Percentiles rank a stretch among this genome's conserved stretches.
These are phyloP conservation scores for Myodes glareolus DNA, from an alignment of 2,113 vertebrate species.

Conservation along the genomic window DNA sequence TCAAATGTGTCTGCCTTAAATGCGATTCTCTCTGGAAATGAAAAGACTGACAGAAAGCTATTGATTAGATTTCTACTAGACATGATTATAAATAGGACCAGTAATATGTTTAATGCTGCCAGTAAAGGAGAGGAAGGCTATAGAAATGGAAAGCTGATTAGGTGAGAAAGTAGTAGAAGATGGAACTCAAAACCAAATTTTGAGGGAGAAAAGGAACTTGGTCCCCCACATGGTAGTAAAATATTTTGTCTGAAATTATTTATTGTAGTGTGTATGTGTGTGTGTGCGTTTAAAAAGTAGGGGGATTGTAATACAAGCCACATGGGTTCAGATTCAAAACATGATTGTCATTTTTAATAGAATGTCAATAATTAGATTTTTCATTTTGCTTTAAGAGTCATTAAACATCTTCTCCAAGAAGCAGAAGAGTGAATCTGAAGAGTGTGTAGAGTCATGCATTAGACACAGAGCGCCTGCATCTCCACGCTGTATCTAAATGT, in stretches of 20 bases:
- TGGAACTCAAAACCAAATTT: not conserved
- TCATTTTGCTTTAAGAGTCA: not conserved
- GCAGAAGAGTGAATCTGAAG: not conserved
- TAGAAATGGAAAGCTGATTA: not conserved
- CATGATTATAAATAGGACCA: not conserved
- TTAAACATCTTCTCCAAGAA: not conserved
- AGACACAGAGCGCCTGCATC: not conserved
- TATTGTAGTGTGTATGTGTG: not conserved
- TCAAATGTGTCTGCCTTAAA: not conserved
- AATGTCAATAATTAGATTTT: not conserved
- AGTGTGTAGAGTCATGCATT: not conserved
- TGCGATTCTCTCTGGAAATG: slow-evolving; percentile 34
- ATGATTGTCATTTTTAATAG: not conserved
- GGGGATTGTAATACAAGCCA: not conserved
- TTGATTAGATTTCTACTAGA: not conserved
- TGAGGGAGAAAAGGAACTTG: not conserved
- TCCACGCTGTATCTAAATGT: not conserved
- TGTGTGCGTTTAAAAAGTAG: not conserved
- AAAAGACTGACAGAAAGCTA: slow-evolving; percentile 36
- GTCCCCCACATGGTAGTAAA: not conserved
- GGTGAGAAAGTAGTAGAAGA: not conserved
- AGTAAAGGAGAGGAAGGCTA: not conserved
- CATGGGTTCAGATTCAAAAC: not conserved
- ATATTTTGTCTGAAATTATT: not conserved
- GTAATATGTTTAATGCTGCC: not conserved